Conservation (phyloP, 2,888 invertebrate species). For the Megalurothrips usitatus region DNA sequence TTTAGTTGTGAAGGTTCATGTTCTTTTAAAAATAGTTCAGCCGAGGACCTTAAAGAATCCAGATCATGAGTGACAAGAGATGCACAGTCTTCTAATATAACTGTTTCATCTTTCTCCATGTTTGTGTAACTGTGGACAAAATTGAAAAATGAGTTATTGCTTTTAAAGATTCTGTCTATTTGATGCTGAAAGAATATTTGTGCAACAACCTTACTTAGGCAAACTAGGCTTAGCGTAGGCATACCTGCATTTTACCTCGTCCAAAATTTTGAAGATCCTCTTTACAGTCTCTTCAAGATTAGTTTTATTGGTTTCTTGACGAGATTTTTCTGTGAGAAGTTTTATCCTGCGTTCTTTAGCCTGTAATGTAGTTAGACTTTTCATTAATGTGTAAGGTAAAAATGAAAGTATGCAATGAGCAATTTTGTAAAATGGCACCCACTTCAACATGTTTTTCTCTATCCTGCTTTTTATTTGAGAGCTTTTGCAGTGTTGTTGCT, state of each 20-base stretch:
- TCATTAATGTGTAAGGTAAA: background rate
- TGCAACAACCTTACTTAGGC: background rate
- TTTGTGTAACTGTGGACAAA: background rate
- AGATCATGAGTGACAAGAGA: background rate
- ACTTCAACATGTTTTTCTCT: constrained; percentile 1
- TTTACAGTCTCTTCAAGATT: background rate
- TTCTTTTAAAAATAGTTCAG: background rate
- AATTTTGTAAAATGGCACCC: background rate
- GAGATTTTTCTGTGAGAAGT: background rate
- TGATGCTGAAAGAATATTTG: too few relatives aligned
- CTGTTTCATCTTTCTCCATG: background rate
- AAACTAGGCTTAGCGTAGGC: background rate
- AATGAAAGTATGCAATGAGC: background rate
- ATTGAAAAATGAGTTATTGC: background rate
- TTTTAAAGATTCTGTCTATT: background rate
- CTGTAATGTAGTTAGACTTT: background rate
- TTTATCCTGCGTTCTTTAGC: background rate
- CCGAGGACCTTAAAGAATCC: background rate
- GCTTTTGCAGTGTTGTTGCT: background rate
- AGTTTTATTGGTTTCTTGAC: background rate
- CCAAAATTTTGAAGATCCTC: background rate
- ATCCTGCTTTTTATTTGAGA: background rate
- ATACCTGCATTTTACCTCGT: constrained; percentile 1
- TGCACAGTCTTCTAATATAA: background rate
- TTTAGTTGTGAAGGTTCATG: background rate